These are phyloP conservation scores for Papilio helenus DNA, from an alignment of 1,140 invertebrate genomes.

Conservation along the genomic window DNA sequence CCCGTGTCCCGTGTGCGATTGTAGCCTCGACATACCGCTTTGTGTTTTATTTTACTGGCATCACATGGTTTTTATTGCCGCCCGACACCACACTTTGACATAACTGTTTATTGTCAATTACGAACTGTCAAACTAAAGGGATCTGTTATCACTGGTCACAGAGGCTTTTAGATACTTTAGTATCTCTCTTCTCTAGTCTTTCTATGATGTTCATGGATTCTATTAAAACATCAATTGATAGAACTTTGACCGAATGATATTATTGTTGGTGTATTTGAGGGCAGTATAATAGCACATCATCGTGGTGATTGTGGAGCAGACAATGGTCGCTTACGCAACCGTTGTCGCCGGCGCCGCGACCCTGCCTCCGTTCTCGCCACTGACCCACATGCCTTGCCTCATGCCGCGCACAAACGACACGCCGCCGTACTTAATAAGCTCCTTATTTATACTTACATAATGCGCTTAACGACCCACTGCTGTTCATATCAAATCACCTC, in stretches of 20 bases:
- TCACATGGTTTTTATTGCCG: slow-evolving; percentile 34
- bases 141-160: neutral
- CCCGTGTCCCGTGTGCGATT: slow-evolving; percentile 16
- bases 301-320: slow-evolving; percentile 50
- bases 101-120: neutral
- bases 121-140: neutral
- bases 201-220: neutral
- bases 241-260: neutral
- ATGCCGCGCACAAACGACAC: slow-evolving; percentile 61
- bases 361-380: slow-evolving; percentile 74
- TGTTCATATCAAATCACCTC: neutral
- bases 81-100: slow-evolving; percentile 4
- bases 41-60: slow-evolving; percentile 32
- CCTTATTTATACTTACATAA: slow-evolving; percentile 60
- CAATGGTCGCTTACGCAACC: slow-evolving; percentile 73
- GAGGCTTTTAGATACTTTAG: neutral
- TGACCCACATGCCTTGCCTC: slow-evolving; percentile 75
- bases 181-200: neutral
- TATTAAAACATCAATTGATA: neutral
- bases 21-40: neutral
- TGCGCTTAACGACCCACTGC: slow-evolving; percentile 35
- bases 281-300: neutral
- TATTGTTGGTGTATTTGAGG: neutral
- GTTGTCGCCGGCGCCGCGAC: slow-evolving; percentile 63
- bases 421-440: slow-evolving; percentile 58